A percentile compares a stretch with the other conserved stretches of the same genome.
Conservation (phyloP, 2,113 vertebrate genomes). For the Tragelaphus strepsiceros region DNA sequence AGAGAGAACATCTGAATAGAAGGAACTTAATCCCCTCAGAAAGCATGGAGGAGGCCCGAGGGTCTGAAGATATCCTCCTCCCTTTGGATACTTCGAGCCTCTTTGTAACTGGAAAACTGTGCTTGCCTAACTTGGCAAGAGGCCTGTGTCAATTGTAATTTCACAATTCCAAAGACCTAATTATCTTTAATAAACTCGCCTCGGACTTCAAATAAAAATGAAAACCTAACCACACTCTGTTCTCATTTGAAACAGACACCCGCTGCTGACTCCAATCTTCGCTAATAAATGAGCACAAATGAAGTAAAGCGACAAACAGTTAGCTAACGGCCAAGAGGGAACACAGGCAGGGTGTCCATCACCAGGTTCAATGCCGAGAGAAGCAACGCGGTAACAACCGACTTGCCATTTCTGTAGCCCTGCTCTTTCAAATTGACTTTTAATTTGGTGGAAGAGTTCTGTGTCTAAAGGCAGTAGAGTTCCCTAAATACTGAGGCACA, state of each 20-base stretch:
- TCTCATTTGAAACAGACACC: not conserved
- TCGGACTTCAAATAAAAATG: constrained; percentile 36
- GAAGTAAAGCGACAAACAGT: not conserved
- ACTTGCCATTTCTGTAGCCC: not conserved
- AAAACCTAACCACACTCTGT: not conserved
- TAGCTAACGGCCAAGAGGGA: not conserved
- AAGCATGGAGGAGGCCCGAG: not conserved
- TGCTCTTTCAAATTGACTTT: not conserved
- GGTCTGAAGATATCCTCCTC: not conserved
- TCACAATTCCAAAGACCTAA: not conserved
- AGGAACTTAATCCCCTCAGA: not conserved
- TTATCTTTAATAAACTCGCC: constrained; percentile 49
- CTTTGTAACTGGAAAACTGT: not conserved
- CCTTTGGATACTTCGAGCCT: not conserved
- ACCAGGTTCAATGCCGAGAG: not conserved
- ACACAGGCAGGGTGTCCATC: not conserved
- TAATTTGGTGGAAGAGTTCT: not conserved
- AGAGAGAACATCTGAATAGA: not conserved
- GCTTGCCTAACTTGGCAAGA: not conserved
- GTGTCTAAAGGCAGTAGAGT: not conserved
- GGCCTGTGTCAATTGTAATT: not conserved
- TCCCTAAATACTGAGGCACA: not conserved
- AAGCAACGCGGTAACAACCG: not conserved
- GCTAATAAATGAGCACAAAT: not conserved
- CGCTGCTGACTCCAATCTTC: not conserved